phyloP scores from a whole-genome alignment of 2,888 invertebrate genomes.

The Hololepta plana region DNA sequence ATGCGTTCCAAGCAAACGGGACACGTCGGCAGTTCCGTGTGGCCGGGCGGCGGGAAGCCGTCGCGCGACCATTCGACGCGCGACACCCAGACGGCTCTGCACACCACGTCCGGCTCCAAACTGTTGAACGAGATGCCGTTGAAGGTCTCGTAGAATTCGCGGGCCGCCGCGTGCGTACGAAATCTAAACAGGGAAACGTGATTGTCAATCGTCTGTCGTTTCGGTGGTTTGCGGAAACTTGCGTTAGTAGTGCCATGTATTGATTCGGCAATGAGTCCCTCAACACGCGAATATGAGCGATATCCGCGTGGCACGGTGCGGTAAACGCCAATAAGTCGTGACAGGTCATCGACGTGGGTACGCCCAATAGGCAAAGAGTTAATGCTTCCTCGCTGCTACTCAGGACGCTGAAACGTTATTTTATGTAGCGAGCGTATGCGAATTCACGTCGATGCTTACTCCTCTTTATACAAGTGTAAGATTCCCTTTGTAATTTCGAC shows the following conservation, averaged over 20 bases:
- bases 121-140: slow-evolving; percentile 89
- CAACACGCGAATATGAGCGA: slow-evolving; percentile 82
- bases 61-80: slow-evolving; percentile 73
- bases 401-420: slow-evolving; percentile 16
- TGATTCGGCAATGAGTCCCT: slow-evolving; percentile 86
- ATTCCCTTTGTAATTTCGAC: slow-evolving; percentile 95
- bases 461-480: slow-evolving; percentile 91
- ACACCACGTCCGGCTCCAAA: slow-evolving; percentile 78
- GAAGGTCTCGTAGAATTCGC: slow-evolving; percentile 82
- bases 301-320: slow-evolving; percentile 78
- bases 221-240: too few species aligned
- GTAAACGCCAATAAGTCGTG: slow-evolving; percentile 88
- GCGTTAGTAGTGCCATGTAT: slow-evolving; percentile 93
- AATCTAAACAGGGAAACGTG: slow-evolving; percentile 34
- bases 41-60: slow-evolving; percentile 46
- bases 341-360: slow-evolving; percentile 81
- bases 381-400: slow-evolving; percentile 44
- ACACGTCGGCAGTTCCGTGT: slow-evolving; percentile 93
- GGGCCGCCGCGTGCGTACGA: slow-evolving; percentile 57
- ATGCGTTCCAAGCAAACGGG: slow-evolving; percentile 89
- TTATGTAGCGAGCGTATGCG: background rate
- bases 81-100: slow-evolving; percentile 91
- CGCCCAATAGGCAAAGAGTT: slow-evolving; percentile 73
- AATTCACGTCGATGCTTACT: slow-evolving; percentile 37
- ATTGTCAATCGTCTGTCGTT: too few species aligned